Percentiles rank a stretch among this genome's conserved stretches.
These are phyloP conservation scores for Crocodylus rhombifer DNA, from an alignment of 2,797 vertebrate species.

Conservation along the genomic window DNA sequence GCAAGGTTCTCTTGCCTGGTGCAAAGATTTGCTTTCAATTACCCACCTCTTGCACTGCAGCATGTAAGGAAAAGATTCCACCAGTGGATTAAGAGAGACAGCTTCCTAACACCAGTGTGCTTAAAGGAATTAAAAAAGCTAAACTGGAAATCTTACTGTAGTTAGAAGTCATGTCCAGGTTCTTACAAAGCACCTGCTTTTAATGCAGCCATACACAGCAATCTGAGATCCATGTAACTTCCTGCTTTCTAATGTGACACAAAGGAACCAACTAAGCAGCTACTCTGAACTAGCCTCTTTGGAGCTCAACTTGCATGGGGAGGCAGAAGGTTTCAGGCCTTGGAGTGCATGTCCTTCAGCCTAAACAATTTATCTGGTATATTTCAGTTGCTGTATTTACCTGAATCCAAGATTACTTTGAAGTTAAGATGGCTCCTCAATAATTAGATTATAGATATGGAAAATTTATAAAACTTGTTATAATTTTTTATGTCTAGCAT, in stretches of 20 bases:
- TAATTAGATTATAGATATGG: no score
- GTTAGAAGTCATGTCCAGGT: no score
- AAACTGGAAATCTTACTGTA: no score
- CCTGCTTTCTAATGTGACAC: not conserved
- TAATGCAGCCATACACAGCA: not conserved
- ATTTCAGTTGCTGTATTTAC: not conserved
- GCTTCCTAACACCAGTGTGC: not conserved
- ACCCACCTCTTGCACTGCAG: not conserved
- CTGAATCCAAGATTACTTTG: not conserved
- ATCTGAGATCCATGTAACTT: not conserved
- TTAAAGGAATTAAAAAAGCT: not conserved
- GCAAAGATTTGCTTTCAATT: no score
- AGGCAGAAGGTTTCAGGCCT: not conserved
- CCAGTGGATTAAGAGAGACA: not conserved
- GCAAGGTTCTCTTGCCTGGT: not conserved
- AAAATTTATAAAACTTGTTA: no score
- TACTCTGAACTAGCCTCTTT: not conserved
- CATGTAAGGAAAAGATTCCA: not conserved
- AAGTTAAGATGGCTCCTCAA: no score
- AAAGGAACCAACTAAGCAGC: not conserved
- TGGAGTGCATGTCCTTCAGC: not conserved
- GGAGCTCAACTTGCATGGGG: not conserved
- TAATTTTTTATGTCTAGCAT: no score
- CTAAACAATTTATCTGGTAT: not conserved
- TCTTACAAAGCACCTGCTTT: not conserved